These are phyloP conservation scores for Atrina japonica DNA, from an alignment of 2,888 invertebrate species.

Conservation along the genomic window DNA sequence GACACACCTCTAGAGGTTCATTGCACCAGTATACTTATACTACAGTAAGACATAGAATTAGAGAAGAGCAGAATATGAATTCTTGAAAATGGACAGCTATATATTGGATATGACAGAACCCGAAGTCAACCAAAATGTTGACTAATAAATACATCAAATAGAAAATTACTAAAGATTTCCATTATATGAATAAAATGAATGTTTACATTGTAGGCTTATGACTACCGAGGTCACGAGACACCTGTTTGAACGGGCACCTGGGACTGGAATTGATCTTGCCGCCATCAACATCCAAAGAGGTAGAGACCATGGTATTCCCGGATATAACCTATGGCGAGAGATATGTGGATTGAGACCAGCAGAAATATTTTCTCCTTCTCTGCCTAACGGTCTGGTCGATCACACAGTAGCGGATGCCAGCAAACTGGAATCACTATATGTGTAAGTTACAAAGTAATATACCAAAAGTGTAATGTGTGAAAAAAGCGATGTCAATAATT, in stretches of 20 bases:
- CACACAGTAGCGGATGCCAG: conserved; percentile 10
- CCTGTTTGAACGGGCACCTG: conserved; percentile 29
- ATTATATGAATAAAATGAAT: too few species aligned
- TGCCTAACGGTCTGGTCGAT: conserved; percentile 10
- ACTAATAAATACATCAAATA: too few species aligned
- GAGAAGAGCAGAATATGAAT: too few species aligned
- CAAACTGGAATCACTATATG: conserved; percentile 7
- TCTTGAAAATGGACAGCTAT: too few species aligned
- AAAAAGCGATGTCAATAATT: too few species aligned
- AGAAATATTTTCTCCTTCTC: conserved; percentile 3
- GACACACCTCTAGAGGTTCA: too few species aligned
- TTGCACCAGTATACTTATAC: too few species aligned
- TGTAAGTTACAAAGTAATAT: conserved; percentile 7
- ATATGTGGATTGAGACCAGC: conserved; percentile 22
- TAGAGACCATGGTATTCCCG: conserved; percentile 31
- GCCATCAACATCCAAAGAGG: conserved; percentile 40
- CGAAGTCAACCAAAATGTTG: too few species aligned
- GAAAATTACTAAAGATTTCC: too few species aligned
- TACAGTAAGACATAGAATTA: too few species aligned
- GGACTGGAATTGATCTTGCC: conserved; percentile 34
- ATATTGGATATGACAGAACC: too few species aligned
- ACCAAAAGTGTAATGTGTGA: too few species aligned
- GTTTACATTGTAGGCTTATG: conserved; percentile 17
- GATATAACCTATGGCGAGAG: conserved; percentile 32
- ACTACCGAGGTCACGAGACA: conserved; percentile 34